Conservation (phyloP, 2,113 vertebrate species). For the Lichenostomus cassidix region DNA sequence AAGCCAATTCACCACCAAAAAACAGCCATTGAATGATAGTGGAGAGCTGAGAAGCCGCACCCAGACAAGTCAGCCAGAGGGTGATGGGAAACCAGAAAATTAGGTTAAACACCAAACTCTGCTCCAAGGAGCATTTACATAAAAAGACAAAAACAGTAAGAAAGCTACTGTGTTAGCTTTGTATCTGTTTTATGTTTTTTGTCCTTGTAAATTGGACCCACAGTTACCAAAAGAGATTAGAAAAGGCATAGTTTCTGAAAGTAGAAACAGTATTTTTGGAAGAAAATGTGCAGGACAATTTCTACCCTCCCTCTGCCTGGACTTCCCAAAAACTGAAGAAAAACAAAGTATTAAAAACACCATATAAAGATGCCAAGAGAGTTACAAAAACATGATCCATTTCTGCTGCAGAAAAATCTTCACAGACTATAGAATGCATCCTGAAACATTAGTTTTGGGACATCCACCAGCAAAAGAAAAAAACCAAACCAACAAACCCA, state of each 20-base stretch:
- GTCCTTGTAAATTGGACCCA: background rate
- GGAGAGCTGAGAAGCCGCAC: background rate
- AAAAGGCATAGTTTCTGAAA: background rate
- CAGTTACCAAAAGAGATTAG: constrained; percentile 15
- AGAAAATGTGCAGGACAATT: constrained; percentile 5
- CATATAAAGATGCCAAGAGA: background rate
- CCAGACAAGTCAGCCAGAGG: background rate
- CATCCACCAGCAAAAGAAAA: background rate
- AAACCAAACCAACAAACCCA: background rate
- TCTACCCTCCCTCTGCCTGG: background rate
- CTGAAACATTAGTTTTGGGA: background rate
- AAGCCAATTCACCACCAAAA: background rate
- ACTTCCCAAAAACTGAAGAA: constrained; percentile 12
- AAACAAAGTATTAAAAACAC: constrained; percentile 6
- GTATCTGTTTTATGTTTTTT: background rate
- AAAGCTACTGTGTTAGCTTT: background rate
- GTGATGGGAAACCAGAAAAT: constrained; percentile 12
- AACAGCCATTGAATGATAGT: background rate
- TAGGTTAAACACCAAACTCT: background rate
- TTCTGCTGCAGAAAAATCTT: constrained; percentile 8
- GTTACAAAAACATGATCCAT: constrained; percentile 13
- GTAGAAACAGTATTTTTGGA: constrained; percentile 41
- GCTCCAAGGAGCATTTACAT: background rate
- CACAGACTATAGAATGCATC: background rate
- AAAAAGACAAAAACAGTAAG: background rate